Base-by-base conservation (phyloP, 2,797 vertebrate genomes). In the Sebastes miniatus region DNA sequence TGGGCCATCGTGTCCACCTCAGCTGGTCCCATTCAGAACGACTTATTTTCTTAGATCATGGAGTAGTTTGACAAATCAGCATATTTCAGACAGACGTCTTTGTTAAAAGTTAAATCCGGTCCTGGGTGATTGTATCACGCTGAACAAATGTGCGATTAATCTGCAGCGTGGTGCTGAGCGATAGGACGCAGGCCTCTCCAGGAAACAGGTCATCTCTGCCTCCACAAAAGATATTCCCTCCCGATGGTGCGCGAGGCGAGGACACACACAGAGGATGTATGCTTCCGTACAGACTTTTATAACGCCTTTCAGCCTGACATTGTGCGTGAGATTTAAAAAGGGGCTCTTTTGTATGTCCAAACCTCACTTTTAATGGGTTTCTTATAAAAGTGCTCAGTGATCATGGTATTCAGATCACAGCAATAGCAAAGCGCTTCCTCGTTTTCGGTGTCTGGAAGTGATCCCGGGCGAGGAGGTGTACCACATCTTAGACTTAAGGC, bases 341-440 rank as follows among this genome's bases (percentile, higher is more conserved):
- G 91, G 90, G 36, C 77, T 87, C 94, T 93, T 96, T 95, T 96
- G 95, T 96, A 92, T 93, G 95, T 95, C 92, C 92, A 90, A 95
- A 93, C 90, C 94, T 92, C 92, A 92, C 83, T 92, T 94, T 95
- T 95, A 95, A 94, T 93, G 84, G 94, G 86, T 81, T 90, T 89
- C 94, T 90, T 92, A 94, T 96, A 96, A 96, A 96, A 95, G 84
- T 90, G 83, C 91, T 93, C 91, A 90, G 88, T 91, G 94, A 96
- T 96, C 93, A 92, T 93, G 94, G 92, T 94, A 93, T 95, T 96
- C 87, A 93, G 95, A 95, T 95, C 95, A 93, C 88, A 91, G 93
- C 89, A 80, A 92, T 85, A 87, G 92, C 87, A 91, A 90, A 93
- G 91, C 78, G 84, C 93, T 95, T 95, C 95, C 94, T 93, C 91